A percentile compares a stretch with the other conserved stretches of the same genome.
These are phyloP conservation scores for Blastobasis adustella DNA, from an alignment of 2,888 invertebrate genomes.

Conservation along the genomic window DNA sequence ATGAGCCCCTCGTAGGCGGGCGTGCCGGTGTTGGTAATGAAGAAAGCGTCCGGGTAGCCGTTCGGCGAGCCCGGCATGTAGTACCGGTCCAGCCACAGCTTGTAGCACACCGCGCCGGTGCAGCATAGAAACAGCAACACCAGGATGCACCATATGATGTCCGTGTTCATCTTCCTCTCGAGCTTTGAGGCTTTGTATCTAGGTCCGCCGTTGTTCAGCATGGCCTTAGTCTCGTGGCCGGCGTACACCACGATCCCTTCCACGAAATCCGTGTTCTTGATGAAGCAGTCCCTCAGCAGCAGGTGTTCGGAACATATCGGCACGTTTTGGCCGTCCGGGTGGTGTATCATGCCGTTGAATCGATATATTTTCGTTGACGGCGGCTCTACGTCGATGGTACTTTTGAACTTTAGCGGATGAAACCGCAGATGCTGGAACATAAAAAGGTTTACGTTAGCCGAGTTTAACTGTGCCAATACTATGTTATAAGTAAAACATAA, in stretches of 20 bases:
- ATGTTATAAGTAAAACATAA: too few relatives aligned
- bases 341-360: slow-evolving; percentile 92
- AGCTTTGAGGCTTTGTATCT: slow-evolving; percentile 93
- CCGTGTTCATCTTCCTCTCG: slow-evolving; percentile 95
- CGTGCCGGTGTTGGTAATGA: slow-evolving; percentile 77
- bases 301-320: slow-evolving; percentile 93
- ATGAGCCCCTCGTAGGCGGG: slow-evolving; percentile 85
- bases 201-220: slow-evolving; percentile 97
- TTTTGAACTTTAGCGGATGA: slow-evolving; percentile 86
- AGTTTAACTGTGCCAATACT: too few relatives aligned
- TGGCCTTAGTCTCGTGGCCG: slow-evolving; percentile 97
- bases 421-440: slow-evolving; percentile 80
- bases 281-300: slow-evolving; percentile 91
- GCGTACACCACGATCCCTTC: slow-evolving; percentile 98
- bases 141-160: slow-evolving; percentile 97
- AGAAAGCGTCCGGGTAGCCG: slow-evolving; percentile 75
- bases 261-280: slow-evolving; percentile 97
- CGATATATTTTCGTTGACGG: slow-evolving; percentile 97
- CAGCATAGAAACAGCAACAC: slow-evolving; percentile 92
- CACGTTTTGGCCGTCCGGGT: slow-evolving; percentile 85
- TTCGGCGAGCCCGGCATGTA: slow-evolving; percentile 15
- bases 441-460: slow-evolving; percentile 5
- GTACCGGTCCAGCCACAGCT: slow-evolving; percentile 85
- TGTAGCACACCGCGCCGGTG: slow-evolving; percentile 93
- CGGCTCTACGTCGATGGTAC: slow-evolving; percentile 92